A percentile compares a stretch with the other conserved stretches of the same genome.
Conservation (phyloP, 2,797 vertebrate genomes). For the Poecilia gillii region DNA sequence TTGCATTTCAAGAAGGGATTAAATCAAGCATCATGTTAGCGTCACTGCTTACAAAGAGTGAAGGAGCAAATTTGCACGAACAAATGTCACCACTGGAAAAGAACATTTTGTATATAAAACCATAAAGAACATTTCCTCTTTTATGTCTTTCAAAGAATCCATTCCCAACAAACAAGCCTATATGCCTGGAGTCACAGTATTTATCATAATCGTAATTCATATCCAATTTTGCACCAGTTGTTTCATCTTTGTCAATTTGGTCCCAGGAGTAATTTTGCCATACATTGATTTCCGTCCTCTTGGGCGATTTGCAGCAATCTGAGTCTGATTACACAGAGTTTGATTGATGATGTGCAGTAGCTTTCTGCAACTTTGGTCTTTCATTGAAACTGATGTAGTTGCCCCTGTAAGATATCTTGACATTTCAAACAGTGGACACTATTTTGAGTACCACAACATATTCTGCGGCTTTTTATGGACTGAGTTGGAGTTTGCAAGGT, state of each 20-base stretch:
- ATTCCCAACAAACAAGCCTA: constrained; percentile 43
- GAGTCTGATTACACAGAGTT: constrained; percentile 60
- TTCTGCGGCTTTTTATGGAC: not conserved
- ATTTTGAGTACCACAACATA: constrained; percentile 8
- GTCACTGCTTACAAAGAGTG: not conserved
- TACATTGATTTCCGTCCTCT: constrained; percentile 72
- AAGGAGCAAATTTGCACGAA: constrained; percentile 21
- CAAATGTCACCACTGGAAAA: not conserved
- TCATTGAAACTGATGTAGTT: constrained; percentile 18
- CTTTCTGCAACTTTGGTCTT: constrained; percentile 32
- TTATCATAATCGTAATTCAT: constrained; percentile 69
- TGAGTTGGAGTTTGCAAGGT: constrained; percentile 32
- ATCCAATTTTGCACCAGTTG: constrained; percentile 61
- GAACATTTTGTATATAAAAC: constrained; percentile 17
- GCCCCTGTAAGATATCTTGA: constrained; percentile 5
- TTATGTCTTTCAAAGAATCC: constrained; percentile 41
- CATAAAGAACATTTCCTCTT: constrained; percentile 46
- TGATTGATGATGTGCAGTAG: constrained; percentile 68
- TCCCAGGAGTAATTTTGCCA: constrained; percentile 69
- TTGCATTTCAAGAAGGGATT: not conserved
- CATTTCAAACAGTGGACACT: constrained; percentile 9
- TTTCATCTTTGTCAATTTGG: constrained; percentile 72
- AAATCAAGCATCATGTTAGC: not conserved
- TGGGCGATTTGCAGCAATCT: constrained; percentile 69
- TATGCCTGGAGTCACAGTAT: constrained; percentile 37